phyloP scores from a whole-genome alignment of 2,888 invertebrate species.

The Cephus runcator region DNA sequence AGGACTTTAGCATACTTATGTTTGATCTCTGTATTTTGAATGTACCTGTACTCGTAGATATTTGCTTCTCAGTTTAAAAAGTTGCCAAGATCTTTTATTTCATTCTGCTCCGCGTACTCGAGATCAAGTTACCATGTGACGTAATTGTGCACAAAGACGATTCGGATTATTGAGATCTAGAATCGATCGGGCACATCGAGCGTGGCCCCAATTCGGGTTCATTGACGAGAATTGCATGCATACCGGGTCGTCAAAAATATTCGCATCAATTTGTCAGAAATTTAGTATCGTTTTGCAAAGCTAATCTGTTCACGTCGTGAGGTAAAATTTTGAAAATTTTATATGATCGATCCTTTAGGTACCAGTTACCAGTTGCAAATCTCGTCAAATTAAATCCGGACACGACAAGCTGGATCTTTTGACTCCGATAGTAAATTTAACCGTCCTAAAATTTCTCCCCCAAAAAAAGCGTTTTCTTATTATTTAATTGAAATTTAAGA shows the following conservation, averaged over 20 bases:
- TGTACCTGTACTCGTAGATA: background rate
- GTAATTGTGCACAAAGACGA: slow-evolving; percentile 19
- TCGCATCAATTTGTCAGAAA: background rate
- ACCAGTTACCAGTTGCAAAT: background rate
- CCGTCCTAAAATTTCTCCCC: slow-evolving; percentile 30
- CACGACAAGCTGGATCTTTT: slow-evolving; percentile 27
- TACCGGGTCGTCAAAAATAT: background rate
- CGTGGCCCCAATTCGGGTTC: background rate
- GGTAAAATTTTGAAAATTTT: background rate
- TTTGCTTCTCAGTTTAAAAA: background rate
- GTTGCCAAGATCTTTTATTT: slow-evolving; percentile 17
- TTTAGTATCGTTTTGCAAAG: background rate
- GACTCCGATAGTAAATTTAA: slow-evolving; percentile 29
- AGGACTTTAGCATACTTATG: background rate
- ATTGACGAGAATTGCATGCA: background rate
- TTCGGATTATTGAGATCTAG: background rate
- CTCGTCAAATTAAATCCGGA: background rate
- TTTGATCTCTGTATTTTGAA: background rate
- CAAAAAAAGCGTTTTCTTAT: slow-evolving; percentile 4
- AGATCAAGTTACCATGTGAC: slow-evolving; percentile 60
- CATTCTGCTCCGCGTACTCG: slow-evolving; percentile 55
- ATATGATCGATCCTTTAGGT: background rate
- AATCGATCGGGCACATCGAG: background rate
- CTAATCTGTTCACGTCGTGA: background rate
- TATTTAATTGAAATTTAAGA: slow-evolving; percentile 11